A percentile compares a stretch with the other conserved stretches of the same genome.
Evolutionary conservation across 2,113 vertebrate species (phyloP).

Genomic region (Leptobrachium ailaonicum): DNA sequence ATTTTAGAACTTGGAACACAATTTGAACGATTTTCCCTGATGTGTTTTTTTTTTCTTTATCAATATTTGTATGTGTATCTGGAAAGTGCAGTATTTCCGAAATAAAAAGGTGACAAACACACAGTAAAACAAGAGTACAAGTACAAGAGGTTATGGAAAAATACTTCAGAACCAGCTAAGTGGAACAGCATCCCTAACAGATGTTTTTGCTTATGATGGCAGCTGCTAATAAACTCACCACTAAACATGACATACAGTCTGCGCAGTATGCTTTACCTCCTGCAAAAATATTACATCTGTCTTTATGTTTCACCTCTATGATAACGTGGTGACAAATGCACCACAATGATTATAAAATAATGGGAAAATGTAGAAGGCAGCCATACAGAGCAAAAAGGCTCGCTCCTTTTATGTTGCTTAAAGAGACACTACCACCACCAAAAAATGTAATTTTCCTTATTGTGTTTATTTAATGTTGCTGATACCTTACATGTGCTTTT

Average conservation of each 20-base stretch:
- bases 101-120: slow-evolving; percentile 24
- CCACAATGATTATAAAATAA: too few relatives aligned
- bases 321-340: too few relatives aligned
- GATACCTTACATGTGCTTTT: too few relatives aligned
- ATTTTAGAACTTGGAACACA: too few relatives aligned
- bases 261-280: neutral
- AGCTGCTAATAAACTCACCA: slow-evolving; percentile 40
- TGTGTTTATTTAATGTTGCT: too few relatives aligned
- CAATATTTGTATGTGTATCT: neutral
- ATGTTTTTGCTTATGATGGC: slow-evolving; percentile 34
- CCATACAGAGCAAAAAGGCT: too few relatives aligned
- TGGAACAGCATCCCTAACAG: slow-evolving; percentile 12
- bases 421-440: too few relatives aligned
- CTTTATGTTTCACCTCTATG: slow-evolving; percentile 20
- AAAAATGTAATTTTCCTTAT: too few relatives aligned
- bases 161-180: slow-evolving; percentile 20
- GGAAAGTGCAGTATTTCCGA: slow-evolving; percentile 2
- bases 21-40: too few relatives aligned
- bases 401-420: too few relatives aligned
- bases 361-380: too few relatives aligned
- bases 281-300: slow-evolving; percentile 22
- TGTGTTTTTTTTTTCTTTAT: neutral
- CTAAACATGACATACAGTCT: slow-evolving; percentile 10
- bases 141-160: slow-evolving; percentile 16
- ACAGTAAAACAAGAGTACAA: neutral